Evolutionary conservation across 2,888 invertebrate species (phyloP).

Genomic region (Calliphora vomitoria): DNA sequence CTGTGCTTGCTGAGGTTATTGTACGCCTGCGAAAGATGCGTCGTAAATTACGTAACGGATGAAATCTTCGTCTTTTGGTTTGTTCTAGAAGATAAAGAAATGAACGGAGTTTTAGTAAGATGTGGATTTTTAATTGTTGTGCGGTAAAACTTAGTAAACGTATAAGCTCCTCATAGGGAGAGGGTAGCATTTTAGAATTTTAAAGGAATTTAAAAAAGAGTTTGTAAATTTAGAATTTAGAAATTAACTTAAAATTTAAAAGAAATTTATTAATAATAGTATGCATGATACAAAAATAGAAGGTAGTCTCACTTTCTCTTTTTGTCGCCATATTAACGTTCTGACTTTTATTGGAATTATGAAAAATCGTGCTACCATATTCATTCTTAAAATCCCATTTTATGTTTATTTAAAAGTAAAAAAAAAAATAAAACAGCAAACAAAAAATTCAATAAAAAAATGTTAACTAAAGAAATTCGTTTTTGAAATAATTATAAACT

Average conservation of each 20-base stretch:
- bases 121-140: background rate
- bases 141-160: background rate
- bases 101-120: background rate
- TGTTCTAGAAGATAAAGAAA: conserved; percentile 78
- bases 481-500: too few species aligned
- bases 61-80: conserved; percentile 84
- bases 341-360: too few species aligned
- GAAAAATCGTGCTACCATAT: too few species aligned
- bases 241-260: background rate
- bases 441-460: too few species aligned
- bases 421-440: too few species aligned
- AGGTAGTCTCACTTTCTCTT: too few species aligned
- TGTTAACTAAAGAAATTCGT: too few species aligned
- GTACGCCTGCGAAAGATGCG: conserved; percentile 84
- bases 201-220: background rate
- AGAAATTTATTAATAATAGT: background rate
- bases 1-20: conserved; percentile 80
- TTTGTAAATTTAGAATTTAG: background rate
- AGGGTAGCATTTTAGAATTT: conserved; percentile 27
- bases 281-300: too few species aligned
- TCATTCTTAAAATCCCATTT: too few species aligned
- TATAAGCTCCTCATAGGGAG: background rate
- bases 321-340: too few species aligned
- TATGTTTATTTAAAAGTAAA: too few species aligned
- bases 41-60: conserved; percentile 84